Evolutionary conservation across 2,113 vertebrate genomes (phyloP).

Genomic region (Pedionomus torquatus): DNA sequence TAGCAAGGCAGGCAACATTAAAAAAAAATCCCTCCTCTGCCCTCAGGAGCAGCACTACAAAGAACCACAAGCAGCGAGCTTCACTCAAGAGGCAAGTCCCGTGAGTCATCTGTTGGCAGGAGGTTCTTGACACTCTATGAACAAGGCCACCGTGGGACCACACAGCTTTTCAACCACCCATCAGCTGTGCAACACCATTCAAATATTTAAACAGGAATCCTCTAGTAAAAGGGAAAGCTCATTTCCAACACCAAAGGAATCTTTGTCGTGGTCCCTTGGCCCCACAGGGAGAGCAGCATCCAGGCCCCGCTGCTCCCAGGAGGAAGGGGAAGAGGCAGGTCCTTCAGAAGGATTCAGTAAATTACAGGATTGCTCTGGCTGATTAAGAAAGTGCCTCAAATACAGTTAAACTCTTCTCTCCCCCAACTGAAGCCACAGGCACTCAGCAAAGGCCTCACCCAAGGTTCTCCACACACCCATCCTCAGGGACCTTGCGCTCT

Average conservation of each 20-base stretch:
- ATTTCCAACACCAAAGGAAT: background rate
- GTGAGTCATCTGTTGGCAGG: background rate
- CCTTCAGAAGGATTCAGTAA: background rate
- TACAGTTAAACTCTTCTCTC: rapidly evolving
- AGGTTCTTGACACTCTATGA: background rate
- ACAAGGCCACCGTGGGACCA: background rate
- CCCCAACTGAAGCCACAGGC: background rate
- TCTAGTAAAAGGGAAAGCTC: rapidly evolving
- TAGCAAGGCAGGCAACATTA: background rate
- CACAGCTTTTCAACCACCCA: background rate
- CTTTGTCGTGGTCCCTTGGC: background rate
- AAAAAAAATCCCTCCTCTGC: background rate
- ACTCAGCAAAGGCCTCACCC: background rate
- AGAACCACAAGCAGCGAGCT: background rate
- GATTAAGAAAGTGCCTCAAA: background rate
- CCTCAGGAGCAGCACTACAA: slow-evolving; percentile 2
- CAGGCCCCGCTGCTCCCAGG: rapidly evolving
- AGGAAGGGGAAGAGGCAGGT: background rate
- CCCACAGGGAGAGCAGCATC: background rate
- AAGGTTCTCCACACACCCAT: background rate
- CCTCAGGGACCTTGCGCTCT: background rate
- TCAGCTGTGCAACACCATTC: background rate
- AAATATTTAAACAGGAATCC: background rate
- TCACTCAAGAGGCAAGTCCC: background rate
- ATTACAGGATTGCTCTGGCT: background rate